Evolutionary conservation across 2,113 vertebrate genomes (phyloP).

Genomic region (Malaclemys terrapin): DNA sequence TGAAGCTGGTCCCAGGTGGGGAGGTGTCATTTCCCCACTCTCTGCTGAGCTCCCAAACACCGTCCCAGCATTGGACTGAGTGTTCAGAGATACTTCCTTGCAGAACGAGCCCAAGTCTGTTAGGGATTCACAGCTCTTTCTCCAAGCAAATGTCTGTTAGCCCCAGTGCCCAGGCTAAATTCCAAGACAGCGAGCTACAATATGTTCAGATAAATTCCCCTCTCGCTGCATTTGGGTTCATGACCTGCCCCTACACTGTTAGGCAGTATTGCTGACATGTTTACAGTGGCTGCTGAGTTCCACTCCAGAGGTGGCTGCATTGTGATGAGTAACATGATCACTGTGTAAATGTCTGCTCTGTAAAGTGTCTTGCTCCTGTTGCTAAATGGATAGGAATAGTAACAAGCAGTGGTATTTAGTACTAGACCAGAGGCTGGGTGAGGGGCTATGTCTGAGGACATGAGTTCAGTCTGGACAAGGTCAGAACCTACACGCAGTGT

Average conservation of each 20-base stretch:
- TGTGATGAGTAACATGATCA: not conserved
- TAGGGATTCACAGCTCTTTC: not conserved
- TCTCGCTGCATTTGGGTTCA: not conserved
- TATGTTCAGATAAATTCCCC: not conserved
- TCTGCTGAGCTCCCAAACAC: not conserved
- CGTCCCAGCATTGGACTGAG: not conserved
- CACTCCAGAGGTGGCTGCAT: not conserved
- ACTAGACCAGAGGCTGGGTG: not conserved
- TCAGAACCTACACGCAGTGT: rapidly evolving
- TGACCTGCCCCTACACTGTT: not conserved
- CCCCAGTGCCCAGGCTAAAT: not conserved
- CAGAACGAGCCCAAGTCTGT: not conserved
- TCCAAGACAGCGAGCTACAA: not conserved
- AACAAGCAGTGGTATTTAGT: not conserved
- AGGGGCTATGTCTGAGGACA: not conserved
- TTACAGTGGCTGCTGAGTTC: not conserved
- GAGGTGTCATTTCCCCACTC: not conserved
- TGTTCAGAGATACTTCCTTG: not conserved
- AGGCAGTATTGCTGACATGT: not conserved
- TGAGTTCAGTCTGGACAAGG: not conserved
- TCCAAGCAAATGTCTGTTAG: not conserved
- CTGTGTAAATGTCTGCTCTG: not conserved
- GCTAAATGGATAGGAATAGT: not conserved
- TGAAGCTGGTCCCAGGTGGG: not conserved
- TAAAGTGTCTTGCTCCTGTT: not conserved